Evolutionary conservation across 1,140 invertebrate species (phyloP).

Genomic region (Dendroctonus ponderosae): DNA sequence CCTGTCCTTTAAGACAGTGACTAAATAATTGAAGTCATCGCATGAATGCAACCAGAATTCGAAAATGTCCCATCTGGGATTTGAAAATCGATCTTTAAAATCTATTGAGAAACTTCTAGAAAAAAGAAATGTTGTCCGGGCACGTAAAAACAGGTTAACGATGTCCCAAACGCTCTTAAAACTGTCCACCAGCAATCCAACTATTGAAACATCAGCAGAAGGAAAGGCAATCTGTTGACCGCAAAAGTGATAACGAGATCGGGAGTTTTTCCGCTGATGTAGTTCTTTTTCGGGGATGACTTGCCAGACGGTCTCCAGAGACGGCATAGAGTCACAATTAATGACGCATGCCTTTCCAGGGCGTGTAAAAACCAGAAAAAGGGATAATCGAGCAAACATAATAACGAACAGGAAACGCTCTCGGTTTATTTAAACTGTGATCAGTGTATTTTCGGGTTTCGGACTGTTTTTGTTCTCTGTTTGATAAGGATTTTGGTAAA

Average conservation of each 20-base stretch:
- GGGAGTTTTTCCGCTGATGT: not conserved
- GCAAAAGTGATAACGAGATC: not conserved
- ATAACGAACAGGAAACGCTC: not conserved
- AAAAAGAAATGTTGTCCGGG: not conserved
- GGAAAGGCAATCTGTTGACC: not conserved
- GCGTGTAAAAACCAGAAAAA: not conserved
- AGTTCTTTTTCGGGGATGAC: not conserved
- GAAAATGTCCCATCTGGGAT: not conserved
- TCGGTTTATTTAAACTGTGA: not conserved
- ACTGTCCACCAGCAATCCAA: not conserved
- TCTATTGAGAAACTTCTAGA: not conserved
- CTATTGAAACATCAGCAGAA: not conserved
- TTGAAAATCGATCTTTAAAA: slow-evolving; percentile 2
- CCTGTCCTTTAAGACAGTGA: no score
- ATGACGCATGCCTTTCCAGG: slow-evolving; percentile 7
- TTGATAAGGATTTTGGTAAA: slow-evolving; percentile 4
- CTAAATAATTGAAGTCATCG: no score
- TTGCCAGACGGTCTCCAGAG: slow-evolving; percentile 5
- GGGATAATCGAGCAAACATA: not conserved
- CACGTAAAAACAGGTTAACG: not conserved
- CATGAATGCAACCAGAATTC: no score
- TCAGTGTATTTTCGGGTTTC: slow-evolving; percentile 1
- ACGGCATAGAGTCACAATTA: slow-evolving; percentile 6
- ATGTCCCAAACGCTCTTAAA: not conserved
- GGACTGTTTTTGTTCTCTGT: not conserved